Conservation (phyloP, 35 echinoderm and acorn worm species). For the Apostichopus japonicus region DNA sequence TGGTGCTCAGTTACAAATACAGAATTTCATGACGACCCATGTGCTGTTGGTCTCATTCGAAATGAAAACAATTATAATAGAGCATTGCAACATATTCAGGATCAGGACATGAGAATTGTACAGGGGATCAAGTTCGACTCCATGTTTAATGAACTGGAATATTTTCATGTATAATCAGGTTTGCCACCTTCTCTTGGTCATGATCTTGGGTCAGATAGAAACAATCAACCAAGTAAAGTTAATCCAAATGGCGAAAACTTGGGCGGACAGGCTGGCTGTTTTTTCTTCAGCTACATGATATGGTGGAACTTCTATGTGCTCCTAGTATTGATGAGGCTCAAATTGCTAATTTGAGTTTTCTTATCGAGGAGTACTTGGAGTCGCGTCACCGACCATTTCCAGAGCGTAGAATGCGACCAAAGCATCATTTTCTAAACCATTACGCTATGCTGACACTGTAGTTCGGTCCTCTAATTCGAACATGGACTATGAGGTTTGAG, state of each 20-base stretch:
- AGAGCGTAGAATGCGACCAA: conserved; percentile 53
- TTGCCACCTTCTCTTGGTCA: conserved; percentile 77
- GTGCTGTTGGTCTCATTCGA: background rate
- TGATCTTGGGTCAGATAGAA: conserved; percentile 56
- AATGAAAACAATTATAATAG: background rate
- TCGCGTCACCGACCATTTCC: conserved; percentile 6
- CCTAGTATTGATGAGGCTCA: conserved; percentile 15
- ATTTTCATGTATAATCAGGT: conserved; percentile 82
- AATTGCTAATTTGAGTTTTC: conserved; percentile 28
- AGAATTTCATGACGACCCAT: conserved; percentile 33
- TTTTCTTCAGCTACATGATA: conserved; percentile 28
- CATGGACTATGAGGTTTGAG: conserved; percentile 79
- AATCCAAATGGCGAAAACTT: no score
- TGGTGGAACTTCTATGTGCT: background rate
- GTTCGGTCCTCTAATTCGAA: conserved; percentile 74
- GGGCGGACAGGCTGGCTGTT: no score
- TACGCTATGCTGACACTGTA: conserved; percentile 62
- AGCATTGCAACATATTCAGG: background rate
- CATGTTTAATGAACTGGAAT: conserved; percentile 55
- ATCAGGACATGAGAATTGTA: background rate
- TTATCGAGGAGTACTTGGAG: conserved; percentile 51
- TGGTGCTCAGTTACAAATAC: background rate
- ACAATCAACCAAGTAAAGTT: conserved; percentile 58
- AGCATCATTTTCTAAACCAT: conserved; percentile 74
- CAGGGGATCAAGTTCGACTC: conserved; percentile 41